These are phyloP conservation scores for Drosophila bocqueti DNA, from an alignment of 1,140 invertebrate genomes.

Conservation along the genomic window DNA sequence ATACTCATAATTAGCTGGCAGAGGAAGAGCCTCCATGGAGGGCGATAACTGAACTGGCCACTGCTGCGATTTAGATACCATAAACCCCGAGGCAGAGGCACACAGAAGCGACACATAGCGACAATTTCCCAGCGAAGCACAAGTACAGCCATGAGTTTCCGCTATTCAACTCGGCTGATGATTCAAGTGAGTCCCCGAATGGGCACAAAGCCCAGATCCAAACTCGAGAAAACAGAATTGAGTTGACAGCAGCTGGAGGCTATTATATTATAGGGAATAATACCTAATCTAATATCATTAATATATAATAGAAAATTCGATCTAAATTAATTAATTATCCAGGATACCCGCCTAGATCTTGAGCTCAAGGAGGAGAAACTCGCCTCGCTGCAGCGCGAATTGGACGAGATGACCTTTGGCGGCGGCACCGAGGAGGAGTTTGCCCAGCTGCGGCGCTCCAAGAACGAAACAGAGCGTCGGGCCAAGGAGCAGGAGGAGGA, in stretches of 20 bases:
- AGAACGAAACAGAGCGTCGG: constrained; percentile 94
- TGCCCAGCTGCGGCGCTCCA: constrained; percentile 91
- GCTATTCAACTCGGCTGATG: constrained; percentile 63
- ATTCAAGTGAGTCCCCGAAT: constrained; percentile 55
- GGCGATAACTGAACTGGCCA: constrained; percentile 56
- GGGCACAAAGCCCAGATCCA: constrained; percentile 18
- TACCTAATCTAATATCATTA: not conserved
- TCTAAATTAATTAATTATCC: constrained; percentile 17
- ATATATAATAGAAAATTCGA: not conserved
- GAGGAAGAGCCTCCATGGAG: constrained; percentile 43
- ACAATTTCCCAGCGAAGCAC: constrained; percentile 39
- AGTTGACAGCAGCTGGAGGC: not conserved
- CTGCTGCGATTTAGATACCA: constrained; percentile 53
- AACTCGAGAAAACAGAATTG: constrained; percentile 8
- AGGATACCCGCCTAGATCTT: constrained; percentile 94
- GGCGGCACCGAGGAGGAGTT: constrained; percentile 95
- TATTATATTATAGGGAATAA: not conserved
- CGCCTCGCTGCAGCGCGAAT: constrained; percentile 90
- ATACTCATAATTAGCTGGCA: constrained; percentile 58
- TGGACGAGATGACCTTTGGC: constrained; percentile 93
- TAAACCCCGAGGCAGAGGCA: constrained; percentile 18
- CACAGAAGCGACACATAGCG: constrained; percentile 15
- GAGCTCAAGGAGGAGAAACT: constrained; percentile 95
- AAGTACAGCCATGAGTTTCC: constrained; percentile 73
- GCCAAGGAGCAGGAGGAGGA: constrained; percentile 97